Conservation (phyloP, 2,888 invertebrate genomes). For the Rotaria socialis region DNA sequence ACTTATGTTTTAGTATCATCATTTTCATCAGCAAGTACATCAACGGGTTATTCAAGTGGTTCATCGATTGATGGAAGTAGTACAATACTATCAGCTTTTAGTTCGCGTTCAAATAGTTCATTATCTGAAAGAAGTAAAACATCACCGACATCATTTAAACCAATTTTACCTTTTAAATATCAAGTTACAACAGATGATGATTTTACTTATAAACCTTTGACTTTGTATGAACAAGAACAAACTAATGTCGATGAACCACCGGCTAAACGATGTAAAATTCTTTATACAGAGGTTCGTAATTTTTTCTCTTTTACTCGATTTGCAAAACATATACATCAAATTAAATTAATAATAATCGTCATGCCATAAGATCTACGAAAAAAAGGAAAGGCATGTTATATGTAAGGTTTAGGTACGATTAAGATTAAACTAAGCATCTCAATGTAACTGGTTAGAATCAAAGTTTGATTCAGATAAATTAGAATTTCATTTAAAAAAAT, state of each 20-base stretch:
- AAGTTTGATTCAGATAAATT: too few species aligned
- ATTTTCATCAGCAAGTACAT: not conserved
- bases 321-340: too few species aligned
- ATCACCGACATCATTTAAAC: not conserved
- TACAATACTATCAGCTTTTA: not conserved
- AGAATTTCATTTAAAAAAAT: too few species aligned
- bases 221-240: not conserved
- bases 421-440: too few species aligned
- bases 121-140: not conserved
- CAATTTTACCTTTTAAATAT: not conserved
- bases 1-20: not conserved
- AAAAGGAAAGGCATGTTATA: too few species aligned
- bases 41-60: conserved; percentile 25
- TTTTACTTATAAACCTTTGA: not conserved
- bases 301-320: not conserved
- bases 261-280: not conserved
- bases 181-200: not conserved
- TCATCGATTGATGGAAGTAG: not conserved
- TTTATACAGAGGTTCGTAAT: not conserved
- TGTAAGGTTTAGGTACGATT: too few species aligned
- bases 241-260: not conserved
- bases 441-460: too few species aligned
- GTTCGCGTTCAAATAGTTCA: conserved; percentile 31
- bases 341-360: too few species aligned
- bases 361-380: too few species aligned